Evolutionary conservation across 2,888 invertebrate genomes (phyloP).

Genomic region (Leptodirus hochenwartii): DNA sequence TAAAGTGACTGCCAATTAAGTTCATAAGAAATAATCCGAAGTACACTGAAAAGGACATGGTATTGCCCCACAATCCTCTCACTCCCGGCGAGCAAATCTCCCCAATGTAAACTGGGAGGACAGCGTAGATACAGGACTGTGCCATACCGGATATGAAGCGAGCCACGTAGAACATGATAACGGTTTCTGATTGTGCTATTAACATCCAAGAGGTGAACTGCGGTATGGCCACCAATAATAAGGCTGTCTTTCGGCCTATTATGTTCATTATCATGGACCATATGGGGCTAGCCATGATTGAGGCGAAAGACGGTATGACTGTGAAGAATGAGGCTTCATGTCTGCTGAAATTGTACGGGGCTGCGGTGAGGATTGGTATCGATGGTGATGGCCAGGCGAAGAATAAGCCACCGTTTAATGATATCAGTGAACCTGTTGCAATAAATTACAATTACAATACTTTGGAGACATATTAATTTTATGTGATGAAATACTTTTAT

Average conservation of each 20-base stretch:
- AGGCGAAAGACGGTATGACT: conserved; percentile 18
- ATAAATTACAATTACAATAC: too few relatives aligned
- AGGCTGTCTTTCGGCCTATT: conserved; percentile 19
- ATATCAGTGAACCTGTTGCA: conserved; percentile 13
- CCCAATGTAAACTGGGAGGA: conserved; percentile 19
- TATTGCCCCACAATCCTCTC: conserved; percentile 20
- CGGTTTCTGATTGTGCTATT: conserved; percentile 14
- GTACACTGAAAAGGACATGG: conserved; percentile 15
- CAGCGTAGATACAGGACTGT: conserved; percentile 17
- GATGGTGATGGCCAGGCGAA: conserved; percentile 22
- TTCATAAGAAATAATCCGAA: conserved; percentile 20
- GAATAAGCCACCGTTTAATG: conserved; percentile 15
- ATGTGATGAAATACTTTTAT: too few relatives aligned
- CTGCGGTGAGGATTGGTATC: conserved; percentile 18
- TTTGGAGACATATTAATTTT: too few relatives aligned
- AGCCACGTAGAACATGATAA: conserved; percentile 18
- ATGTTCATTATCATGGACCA: conserved; percentile 17
- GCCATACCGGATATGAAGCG: conserved; percentile 18
- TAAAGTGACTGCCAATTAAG: conserved; percentile 36
- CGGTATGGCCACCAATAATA: conserved; percentile 18
- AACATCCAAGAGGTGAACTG: conserved; percentile 17
- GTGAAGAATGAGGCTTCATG: conserved; percentile 21
- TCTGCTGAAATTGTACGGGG: conserved; percentile 18
- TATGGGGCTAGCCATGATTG: conserved; percentile 15
- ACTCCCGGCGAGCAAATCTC: conserved; percentile 19